phyloP scores from a whole-genome alignment of 2,888 invertebrate species.

The Cephus pygmeus region DNA sequence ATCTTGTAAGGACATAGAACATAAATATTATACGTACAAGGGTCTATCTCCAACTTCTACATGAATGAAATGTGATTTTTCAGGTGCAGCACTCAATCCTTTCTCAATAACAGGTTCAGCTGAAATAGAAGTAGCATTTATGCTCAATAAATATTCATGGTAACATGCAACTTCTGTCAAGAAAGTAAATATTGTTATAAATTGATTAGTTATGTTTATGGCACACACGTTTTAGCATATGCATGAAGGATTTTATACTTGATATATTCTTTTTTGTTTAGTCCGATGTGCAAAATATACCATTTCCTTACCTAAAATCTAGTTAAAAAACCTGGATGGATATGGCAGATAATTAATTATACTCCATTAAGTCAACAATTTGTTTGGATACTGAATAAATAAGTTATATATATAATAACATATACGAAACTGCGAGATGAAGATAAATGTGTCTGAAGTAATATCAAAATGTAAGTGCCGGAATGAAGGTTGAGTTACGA shows the following conservation, averaged over 20 bases:
- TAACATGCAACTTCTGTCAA: background rate
- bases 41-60: conserved; percentile 83
- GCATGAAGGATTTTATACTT: background rate
- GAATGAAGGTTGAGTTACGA: conserved; percentile 10
- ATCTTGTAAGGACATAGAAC: background rate
- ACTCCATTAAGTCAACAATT: background rate
- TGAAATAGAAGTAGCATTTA: conserved; percentile 58
- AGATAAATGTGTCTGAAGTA: background rate
- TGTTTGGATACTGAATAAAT: background rate
- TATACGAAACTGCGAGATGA: background rate
- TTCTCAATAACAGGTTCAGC: conserved; percentile 83
- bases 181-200: background rate
- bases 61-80: conserved; percentile 76
- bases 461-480: background rate
- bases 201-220: background rate
- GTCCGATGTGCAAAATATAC: background rate
- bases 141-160: background rate
- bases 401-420: background rate
- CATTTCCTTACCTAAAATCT: background rate
- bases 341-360: background rate
- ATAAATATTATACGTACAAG: conserved; percentile 71
- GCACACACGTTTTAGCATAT: background rate
- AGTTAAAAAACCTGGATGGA: background rate
- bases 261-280: background rate
- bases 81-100: conserved; percentile 72